Evolutionary conservation across 2,797 vertebrate genomes (phyloP), one percentile per base, ranked within the genome.

Genomic region (Acipenser transmontanus): DNA sequence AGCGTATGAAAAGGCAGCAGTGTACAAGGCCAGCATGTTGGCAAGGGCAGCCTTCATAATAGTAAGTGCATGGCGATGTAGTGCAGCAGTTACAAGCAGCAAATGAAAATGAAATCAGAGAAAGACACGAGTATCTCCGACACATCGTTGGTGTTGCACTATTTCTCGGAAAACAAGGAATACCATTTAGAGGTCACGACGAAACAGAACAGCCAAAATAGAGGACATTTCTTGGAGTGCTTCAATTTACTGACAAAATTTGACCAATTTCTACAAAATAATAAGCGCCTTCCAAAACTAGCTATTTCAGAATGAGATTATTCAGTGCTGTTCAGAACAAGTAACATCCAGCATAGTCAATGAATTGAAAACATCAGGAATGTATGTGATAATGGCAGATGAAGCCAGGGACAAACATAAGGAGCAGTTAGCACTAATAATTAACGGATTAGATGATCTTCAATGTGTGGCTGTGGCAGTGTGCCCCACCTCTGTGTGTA

Each of bases 191-290:
- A 48, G 71, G 64, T 1, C 66, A 70, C 12, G 17, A 71, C 62
- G 71, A 72, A 7, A 47, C 11, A 8, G 57, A 63, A n/a, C 66
- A 72, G 67, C 47, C 1, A 62, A 7, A 77, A 70, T 54, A 70
- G 67, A 34, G 67, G 65, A 6, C 69, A 72, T 52, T 71, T 72
- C 54, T 8, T 64, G 17, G 60, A 71, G 54, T 69, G 64, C 20
- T 52, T 74, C 6, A 71, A 68, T 2, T 57, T 76, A 50, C 51
- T 68, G 7, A 70, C 71, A 73, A 7, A 67, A 61, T 64, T 34
- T 34, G 63, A 73, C 48, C 69, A 64, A 47, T 69, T 71, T 3
- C 47, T 69, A 9, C 59, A 72, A 64, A 63, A 59, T 1, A 17
- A 66, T 8, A 47, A 12, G 20, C 69, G 10, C 49, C 66, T 49